Evolutionary conservation across 2,888 invertebrate genomes (phyloP).

Genomic region (Empis livida): DNA sequence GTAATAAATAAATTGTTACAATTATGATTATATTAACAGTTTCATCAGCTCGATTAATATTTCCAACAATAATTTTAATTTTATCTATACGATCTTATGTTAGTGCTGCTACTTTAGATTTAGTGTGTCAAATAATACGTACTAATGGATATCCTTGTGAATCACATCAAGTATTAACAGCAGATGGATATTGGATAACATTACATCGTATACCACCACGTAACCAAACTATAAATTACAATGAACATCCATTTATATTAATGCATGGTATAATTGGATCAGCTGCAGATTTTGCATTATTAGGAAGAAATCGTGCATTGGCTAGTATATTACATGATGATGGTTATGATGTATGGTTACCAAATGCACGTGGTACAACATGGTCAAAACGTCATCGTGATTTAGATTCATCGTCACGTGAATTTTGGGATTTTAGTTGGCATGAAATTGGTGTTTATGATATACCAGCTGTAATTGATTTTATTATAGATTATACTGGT

Average conservation of each 20-base stretch:
- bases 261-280: constrained; percentile 24
- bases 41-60: neutral
- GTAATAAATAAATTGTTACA: neutral
- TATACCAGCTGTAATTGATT: constrained; percentile 26
- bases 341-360: constrained; percentile 31
- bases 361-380: constrained; percentile 25
- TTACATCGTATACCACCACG: constrained; percentile 26
- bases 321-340: constrained; percentile 25
- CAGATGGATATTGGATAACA: constrained; percentile 24
- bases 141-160: constrained; percentile 22
- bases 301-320: constrained; percentile 20
- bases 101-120: constrained; percentile 12
- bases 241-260: constrained; percentile 17
- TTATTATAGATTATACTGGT: constrained; percentile 18
- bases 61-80: neutral
- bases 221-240: constrained; percentile 14
- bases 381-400: constrained; percentile 22
- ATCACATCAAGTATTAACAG: constrained; percentile 19
- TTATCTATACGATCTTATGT: neutral
- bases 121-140: constrained; percentile 22
- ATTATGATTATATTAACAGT: constrained; percentile 6
- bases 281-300: constrained; percentile 24
- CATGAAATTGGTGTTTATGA: constrained; percentile 31
- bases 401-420: constrained; percentile 17
- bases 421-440: constrained; percentile 31